Conservation (phyloP, 1,140 invertebrate species). For the Mycetomoellerius zeteki region DNA sequence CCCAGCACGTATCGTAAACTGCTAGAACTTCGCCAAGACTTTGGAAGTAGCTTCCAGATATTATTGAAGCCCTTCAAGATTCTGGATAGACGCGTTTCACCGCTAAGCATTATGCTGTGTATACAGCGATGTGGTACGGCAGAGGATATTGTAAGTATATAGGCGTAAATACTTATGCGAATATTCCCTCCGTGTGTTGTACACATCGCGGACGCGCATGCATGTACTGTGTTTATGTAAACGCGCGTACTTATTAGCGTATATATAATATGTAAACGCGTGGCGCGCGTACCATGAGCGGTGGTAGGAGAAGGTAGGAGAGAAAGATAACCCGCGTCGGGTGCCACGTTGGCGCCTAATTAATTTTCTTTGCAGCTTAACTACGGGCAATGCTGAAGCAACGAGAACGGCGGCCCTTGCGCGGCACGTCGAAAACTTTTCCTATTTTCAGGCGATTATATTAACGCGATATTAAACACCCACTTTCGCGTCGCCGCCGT, state of each 20-base stretch:
- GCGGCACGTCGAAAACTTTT: conserved; percentile 69
- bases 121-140: not conserved
- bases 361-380: conserved; percentile 75
- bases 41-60: conserved; percentile 78
- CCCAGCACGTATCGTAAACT: conserved; percentile 77
- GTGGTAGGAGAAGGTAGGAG: not conserved
- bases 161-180: conserved; percentile 58
- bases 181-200: conserved; percentile 12
- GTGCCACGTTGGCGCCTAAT: conserved; percentile 64
- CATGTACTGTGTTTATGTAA: no score
- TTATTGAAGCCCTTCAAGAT: conserved; percentile 78
- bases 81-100: conserved; percentile 74
- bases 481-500: conserved; percentile 40
- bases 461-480: conserved; percentile 65
- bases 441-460: conserved; percentile 69
- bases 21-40: conserved; percentile 76
- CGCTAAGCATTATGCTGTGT: conserved; percentile 65
- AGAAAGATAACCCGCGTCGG: conserved; percentile 43
- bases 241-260: not conserved
- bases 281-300: not conserved
- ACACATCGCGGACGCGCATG: not conserved
- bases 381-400: conserved; percentile 57
- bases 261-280: conserved; percentile 7
- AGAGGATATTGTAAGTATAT: conserved; percentile 46
- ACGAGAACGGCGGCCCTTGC: conserved; percentile 66